Evolutionary conservation across 2,888 invertebrate genomes (phyloP), one percentile per base, ranked within the genome.

Genomic region (Latrodectus elegans): DNA sequence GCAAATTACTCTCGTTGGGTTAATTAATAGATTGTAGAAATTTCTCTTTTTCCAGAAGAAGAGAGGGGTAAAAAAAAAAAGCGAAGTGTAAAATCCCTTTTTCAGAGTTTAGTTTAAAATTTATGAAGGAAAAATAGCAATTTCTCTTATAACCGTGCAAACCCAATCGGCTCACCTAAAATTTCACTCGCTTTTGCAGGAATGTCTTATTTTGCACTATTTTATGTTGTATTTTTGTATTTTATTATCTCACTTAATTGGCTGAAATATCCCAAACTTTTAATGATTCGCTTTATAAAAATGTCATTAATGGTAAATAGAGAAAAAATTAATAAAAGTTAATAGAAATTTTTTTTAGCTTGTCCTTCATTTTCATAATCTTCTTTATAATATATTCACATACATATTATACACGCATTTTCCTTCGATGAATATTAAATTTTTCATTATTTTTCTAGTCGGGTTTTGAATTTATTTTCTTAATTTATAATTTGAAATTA

Each of bases 1-100:
- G 81, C 67, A 87, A 87, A 81, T 87, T 81, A 87, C 70, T 76
- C 67, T 76, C 67, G 72, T 53, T 38, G 71, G 72, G 76, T 87
- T 87, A 87, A 87, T 87, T 87, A 87, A 87, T 87, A 81, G 81
- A 87, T 81, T 51, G 76, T 49, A 65, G 17, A 49, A 67, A 70
- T 73, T 38, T 17, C 77, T 53, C 55, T 83, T 72, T 68, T 52
- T 22, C 15, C 38, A 53, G 10, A 17, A 67, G 51, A 52, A 22
- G 15, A 11, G 68, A 65, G 14, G 22, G 72, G 65, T n/a, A n/a
- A n/a, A n/a, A 75, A 75, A 84, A 38, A 38, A 38, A 38, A 38
- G 38, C 4, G 38, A 38, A 38, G 51, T 22, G 76, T 14, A 26
- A 73, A 68, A 71, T 52, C 53, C 10, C 76, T 70, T 65, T 67